A percentile compares a stretch with the other conserved stretches of the same genome.
These are phyloP conservation scores for Mythimna loreyi DNA, from an alignment of 2,888 invertebrate genomes.

Conservation along the genomic window DNA sequence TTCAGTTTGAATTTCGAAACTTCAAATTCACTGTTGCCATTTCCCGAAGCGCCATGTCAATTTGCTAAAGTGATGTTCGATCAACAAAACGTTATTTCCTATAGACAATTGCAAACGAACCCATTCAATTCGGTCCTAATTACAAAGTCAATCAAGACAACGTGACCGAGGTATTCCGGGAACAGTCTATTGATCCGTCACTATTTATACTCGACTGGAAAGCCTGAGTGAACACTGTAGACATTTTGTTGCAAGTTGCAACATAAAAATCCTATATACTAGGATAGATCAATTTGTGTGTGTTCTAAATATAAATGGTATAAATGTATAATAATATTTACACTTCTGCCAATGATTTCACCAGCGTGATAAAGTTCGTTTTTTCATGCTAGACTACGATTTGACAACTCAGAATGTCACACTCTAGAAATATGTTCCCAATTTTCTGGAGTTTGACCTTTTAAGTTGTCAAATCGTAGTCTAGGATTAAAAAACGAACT, in stretches of 20 bases:
- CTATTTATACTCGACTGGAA: conserved; percentile 30
- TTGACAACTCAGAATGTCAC: too few relatives aligned
- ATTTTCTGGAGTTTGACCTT: too few relatives aligned
- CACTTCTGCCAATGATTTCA: too few relatives aligned
- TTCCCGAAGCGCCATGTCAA: not conserved
- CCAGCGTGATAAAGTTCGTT: too few relatives aligned
- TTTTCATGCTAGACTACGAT: too few relatives aligned
- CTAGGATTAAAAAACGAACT: too few relatives aligned
- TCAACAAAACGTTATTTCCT: not conserved
- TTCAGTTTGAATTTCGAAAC: too few relatives aligned
- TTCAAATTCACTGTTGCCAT: not conserved
- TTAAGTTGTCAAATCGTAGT: too few relatives aligned
- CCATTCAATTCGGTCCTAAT: conserved; percentile 22
- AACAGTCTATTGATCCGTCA: conserved; percentile 34
- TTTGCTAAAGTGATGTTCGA: not conserved
- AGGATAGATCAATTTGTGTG: not conserved
- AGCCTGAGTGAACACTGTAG: conserved; percentile 4
- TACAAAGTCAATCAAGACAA: conserved; percentile 42
- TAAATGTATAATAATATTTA: too few relatives aligned
- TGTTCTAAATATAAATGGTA: not conserved
- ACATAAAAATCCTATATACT: not conserved
- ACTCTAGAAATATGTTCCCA: too few relatives aligned
- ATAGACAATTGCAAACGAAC: conserved; percentile 18
- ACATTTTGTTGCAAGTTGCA: not conserved
- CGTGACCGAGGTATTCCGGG: conserved; percentile 33